Evolutionary conservation across 2,113 vertebrate genomes (phyloP), one percentile per base, ranked within the genome.

Genomic region (Piaya cayana): DNA sequence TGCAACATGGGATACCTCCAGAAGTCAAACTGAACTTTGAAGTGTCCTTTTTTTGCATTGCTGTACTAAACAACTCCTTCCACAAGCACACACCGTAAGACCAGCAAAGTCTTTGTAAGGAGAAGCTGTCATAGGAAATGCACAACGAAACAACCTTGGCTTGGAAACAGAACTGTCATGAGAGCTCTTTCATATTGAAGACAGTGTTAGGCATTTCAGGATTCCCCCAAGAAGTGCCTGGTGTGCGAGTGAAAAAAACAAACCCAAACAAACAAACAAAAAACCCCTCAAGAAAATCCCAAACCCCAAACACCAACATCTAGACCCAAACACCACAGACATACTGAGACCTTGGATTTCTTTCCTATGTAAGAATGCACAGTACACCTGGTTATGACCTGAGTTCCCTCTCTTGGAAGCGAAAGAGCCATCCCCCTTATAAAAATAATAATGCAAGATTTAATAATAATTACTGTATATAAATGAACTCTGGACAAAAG

Each of bases 41-140:
- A 74, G 56, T 49, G 52, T 60, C 56, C 65, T 58, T 91, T 78
- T 78, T 94, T 85, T 91, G 84, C 84, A 59, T 89, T 72, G 34
- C 60, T 92, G 79, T 95, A 70, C 78, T 69, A 82, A 87, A 18
- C 45, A 72, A 78, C 42, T 88, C 71, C 55, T 87, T 90, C 90
- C 91, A 88, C 76, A 74, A 82, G 79, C 82, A 93, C 82, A 93
- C 76, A 20, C 60, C 63, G 42, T 0, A 45, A 71, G 72, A 88
- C 25, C 90, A 36, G 76, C 67, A 34, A 75, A 85, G 86, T 93
- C 88, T 78, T 70, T 63, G 49, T 67, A 83, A 90, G 0, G 2
- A 83, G 80, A 63, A 86, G 47, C 47, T 52, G 69, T 55, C 68
- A 78, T 64, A 82, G 43, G 52, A 82, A 90, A 93, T 0, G 1